Percentiles rank a stretch among this genome's conserved stretches.
Conservation (phyloP, 2,113 vertebrate genomes). For the Hyperoodon ampullatus region DNA sequence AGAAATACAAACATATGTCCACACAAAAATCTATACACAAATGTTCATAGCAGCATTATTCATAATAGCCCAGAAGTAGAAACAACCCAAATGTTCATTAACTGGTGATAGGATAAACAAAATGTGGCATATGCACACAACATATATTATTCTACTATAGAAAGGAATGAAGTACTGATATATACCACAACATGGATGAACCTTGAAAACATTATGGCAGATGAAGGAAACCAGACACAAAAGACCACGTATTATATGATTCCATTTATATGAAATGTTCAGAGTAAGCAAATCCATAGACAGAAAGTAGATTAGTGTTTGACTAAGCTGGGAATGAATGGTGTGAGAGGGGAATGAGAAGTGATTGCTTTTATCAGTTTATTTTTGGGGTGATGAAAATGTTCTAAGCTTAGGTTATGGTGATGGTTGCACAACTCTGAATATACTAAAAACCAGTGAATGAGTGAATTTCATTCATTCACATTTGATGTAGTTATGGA, state of each 20-base stretch:
- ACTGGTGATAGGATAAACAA: background rate
- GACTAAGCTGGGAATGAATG: background rate
- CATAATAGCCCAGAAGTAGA: background rate
- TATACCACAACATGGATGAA: background rate
- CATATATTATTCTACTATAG: background rate
- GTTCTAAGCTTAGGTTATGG: background rate
- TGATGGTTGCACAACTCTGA: background rate
- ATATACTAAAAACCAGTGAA: background rate
- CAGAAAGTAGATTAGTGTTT: background rate
- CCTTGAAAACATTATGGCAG: background rate
- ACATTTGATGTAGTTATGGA: background rate
- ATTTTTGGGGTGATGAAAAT: background rate
- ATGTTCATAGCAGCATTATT: background rate
- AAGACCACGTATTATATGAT: background rate
- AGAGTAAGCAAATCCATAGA: background rate
- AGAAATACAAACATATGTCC: background rate
- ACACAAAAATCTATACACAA: background rate
- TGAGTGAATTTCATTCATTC: background rate
- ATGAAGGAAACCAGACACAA: background rate
- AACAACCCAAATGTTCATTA: background rate
- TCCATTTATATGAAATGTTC: background rate
- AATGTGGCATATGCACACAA: background rate
- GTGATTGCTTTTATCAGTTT: background rate
- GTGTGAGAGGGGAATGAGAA: background rate
- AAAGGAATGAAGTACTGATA: background rate